Evolutionary conservation across 64 coral and sea anemone genomes (phyloP).

Genomic region (Orbicella faveolata): DNA sequence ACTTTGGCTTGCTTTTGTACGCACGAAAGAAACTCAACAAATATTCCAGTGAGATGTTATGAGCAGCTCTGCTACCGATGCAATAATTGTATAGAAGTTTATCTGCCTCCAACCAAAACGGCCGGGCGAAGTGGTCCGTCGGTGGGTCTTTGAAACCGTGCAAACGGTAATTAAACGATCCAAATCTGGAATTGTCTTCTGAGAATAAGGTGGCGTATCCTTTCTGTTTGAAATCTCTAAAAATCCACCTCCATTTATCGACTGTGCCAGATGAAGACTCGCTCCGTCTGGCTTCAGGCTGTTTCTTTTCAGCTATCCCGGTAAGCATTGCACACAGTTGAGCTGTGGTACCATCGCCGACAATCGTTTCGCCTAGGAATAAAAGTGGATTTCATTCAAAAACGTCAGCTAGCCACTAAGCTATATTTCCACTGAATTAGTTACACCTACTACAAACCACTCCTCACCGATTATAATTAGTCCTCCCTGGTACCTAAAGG

Average conservation of each 20-base stretch:
- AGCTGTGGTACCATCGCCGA: conserved; percentile 75
- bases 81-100: background rate
- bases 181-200: conserved; percentile 49
- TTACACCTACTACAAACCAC: too few species aligned
- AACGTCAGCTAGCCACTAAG: too few species aligned
- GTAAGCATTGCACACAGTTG: conserved; percentile 61
- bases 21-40: conserved; percentile 28
- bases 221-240: conserved; percentile 52
- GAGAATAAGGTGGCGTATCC: conserved; percentile 71
- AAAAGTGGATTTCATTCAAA: background rate
- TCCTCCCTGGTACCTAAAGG: too few species aligned
- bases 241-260: conserved; percentile 75
- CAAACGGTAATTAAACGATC: conserved; percentile 66
- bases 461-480: too few species aligned
- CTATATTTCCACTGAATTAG: too few species aligned
- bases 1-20: conserved; percentile 45
- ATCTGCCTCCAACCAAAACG: conserved; percentile 38
- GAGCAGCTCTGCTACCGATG: background rate
- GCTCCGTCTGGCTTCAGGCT: conserved; percentile 55
- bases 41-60: conserved; percentile 49
- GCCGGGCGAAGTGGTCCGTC: conserved; percentile 39
- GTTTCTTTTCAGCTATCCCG: conserved; percentile 46
- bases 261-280: conserved; percentile 10
- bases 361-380: conserved; percentile 8
- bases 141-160: conserved; percentile 57